Conservation (phyloP, 2,113 vertebrate species). For the Neoarius graeffei region DNA sequence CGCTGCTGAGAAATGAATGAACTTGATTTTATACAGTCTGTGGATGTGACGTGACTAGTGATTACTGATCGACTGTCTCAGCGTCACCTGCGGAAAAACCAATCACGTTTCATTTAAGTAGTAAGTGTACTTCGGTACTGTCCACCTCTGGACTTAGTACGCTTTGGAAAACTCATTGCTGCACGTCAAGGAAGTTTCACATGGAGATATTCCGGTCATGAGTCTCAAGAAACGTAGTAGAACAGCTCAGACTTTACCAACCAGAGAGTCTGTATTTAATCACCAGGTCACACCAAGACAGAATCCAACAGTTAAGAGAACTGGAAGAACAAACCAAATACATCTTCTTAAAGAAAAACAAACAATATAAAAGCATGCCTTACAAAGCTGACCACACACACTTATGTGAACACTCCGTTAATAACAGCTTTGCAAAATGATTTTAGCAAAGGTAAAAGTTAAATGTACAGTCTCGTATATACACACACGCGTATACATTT, state of each 20-base stretch:
- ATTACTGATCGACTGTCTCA: too few species aligned
- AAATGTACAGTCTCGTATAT: not conserved
- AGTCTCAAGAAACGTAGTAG: not conserved
- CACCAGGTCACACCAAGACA: not conserved
- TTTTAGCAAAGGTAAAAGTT: constrained; percentile 4
- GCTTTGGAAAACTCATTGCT: not conserved
- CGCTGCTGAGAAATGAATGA: too few species aligned
- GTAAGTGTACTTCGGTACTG: too few species aligned
- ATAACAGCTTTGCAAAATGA: not conserved
- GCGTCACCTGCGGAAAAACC: too few species aligned
- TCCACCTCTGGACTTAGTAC: too few species aligned
- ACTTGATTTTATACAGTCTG: too few species aligned
- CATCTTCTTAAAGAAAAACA: too few species aligned
- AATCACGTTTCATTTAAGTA: too few species aligned
- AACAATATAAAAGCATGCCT: not conserved
- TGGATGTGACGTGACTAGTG: too few species aligned
- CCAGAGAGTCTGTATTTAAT: constrained; percentile 15
- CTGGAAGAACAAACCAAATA: too few species aligned
- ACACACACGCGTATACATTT: not conserved
- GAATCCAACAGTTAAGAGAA: not conserved
- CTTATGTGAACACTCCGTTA: not conserved
- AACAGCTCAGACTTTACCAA: not conserved
- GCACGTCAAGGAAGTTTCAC: not conserved
- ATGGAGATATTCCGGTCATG: not conserved
- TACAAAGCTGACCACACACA: not conserved